A percentile compares a stretch with the other conserved stretches of the same genome.
Conservation (phyloP, 2,113 vertebrate genomes). For the Chamaea fasciata region DNA sequence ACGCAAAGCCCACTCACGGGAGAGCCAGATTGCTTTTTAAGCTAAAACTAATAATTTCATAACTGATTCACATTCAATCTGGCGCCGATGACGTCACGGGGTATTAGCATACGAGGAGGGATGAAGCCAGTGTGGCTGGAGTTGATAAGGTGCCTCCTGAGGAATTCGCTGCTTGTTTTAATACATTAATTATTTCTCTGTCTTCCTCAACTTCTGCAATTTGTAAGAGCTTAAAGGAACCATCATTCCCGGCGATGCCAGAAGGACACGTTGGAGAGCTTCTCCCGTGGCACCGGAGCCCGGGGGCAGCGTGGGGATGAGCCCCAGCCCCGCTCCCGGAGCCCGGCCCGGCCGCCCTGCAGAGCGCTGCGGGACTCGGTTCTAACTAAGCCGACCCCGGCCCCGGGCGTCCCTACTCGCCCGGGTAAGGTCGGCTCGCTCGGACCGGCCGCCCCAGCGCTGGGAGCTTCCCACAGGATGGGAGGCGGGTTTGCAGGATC, state of each 20-base stretch:
- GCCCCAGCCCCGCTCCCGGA: background rate
- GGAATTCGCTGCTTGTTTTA: conserved; percentile 75
- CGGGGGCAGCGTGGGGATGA: background rate
- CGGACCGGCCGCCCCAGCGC: background rate
- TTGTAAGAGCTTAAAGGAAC: conserved; percentile 58
- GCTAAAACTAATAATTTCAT: conserved; percentile 66
- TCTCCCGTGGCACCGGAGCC: background rate
- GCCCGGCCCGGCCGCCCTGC: background rate
- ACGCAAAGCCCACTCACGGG: background rate
- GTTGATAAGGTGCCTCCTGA: conserved; percentile 77
- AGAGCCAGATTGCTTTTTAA: conserved; percentile 43
- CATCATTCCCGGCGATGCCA: background rate
- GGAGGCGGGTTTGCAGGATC: background rate
- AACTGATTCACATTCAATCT: conserved; percentile 59
- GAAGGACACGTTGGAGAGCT: background rate
- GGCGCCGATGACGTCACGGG: conserved; percentile 71
- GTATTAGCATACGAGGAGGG: conserved; percentile 73
- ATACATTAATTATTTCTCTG: conserved; percentile 78
- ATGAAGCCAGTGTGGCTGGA: conserved; percentile 68
- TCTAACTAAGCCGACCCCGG: background rate
- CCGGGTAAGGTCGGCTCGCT: background rate
- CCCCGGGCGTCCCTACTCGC: background rate
- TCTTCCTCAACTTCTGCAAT: conserved; percentile 60
- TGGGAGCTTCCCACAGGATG: background rate
- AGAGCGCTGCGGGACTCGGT: background rate